These are phyloP conservation scores for Reinhardtius hippoglossoides DNA, from an alignment of 2,113 vertebrate species.

Conservation along the genomic window DNA sequence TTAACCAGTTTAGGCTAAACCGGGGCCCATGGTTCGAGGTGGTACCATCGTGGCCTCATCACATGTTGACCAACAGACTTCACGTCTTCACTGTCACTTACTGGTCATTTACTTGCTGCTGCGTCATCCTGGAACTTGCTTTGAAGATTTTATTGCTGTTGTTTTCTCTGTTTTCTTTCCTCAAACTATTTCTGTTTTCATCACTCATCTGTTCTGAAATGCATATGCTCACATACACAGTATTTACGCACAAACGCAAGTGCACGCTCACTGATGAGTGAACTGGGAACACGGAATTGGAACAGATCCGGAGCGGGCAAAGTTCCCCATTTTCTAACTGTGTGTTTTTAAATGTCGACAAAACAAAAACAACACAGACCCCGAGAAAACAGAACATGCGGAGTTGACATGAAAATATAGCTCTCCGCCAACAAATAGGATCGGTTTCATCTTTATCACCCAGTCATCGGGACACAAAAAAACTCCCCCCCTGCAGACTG, in stretches of 20 bases:
- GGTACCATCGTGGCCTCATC: too few species aligned
- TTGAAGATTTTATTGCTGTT: not conserved
- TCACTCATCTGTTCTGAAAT: conserved; percentile 15
- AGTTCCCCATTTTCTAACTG: conserved; percentile 29
- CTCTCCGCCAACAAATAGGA: conserved; percentile 43
- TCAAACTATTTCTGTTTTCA: conserved; percentile 1
- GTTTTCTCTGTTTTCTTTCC: not conserved
- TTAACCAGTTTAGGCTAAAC: too few species aligned
- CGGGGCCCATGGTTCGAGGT: too few species aligned
- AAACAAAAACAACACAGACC: conserved; percentile 65
- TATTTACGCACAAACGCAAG: not conserved
- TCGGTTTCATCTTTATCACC: conserved; percentile 47
- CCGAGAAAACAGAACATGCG: conserved; percentile 38
- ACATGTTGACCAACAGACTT: too few species aligned
- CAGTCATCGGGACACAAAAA: conserved; percentile 40
- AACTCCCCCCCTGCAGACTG: conserved; percentile 22
- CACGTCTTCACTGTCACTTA: not conserved
- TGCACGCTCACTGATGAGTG: conserved; percentile 31
- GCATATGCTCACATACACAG: conserved; percentile 6
- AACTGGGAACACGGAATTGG: conserved; percentile 55
- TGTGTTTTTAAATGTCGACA: conserved; percentile 40
- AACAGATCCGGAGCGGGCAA: conserved; percentile 61
- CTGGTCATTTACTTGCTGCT: not conserved
- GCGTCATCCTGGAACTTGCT: not conserved
- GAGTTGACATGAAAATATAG: conserved; percentile 49